Evolutionary conservation across 2,888 invertebrate species (phyloP).

Genomic region (Leucophora obtusa): DNA sequence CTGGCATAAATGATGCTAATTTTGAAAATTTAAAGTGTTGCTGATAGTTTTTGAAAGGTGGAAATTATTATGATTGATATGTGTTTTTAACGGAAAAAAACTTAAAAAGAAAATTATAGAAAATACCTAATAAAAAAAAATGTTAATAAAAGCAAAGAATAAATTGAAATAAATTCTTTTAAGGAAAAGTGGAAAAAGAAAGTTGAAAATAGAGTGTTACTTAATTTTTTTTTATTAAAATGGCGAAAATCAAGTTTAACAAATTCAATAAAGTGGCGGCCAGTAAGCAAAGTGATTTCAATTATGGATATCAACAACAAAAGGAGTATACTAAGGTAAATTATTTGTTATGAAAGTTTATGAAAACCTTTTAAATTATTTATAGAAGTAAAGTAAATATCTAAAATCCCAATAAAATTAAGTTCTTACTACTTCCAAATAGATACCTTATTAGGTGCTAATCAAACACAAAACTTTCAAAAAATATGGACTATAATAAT

Average conservation of each 20-base stretch:
- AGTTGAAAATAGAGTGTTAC: neutral
- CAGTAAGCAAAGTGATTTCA: slow-evolving; percentile 1
- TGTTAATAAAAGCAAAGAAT: neutral
- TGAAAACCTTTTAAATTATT: too few relatives aligned
- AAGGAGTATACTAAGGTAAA: slow-evolving; percentile 36
- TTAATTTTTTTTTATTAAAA: slow-evolving; percentile 10
- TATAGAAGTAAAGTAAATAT: too few relatives aligned
- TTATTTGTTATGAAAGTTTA: neutral
- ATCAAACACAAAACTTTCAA: too few relatives aligned
- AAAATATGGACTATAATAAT: too few relatives aligned
- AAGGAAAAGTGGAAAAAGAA: slow-evolving; percentile 7
- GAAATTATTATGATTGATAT: slow-evolving; percentile 53
- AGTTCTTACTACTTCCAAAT: too few relatives aligned
- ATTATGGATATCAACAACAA: neutral
- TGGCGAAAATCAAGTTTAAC: slow-evolving; percentile 48
- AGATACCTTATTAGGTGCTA: too few relatives aligned
- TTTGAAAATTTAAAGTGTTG: slow-evolving; percentile 13
- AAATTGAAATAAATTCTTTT: neutral
- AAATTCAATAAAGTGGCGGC: slow-evolving; percentile 24
- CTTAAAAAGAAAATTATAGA: slow-evolving; percentile 28
- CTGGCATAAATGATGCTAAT: neutral
- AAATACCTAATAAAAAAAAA: neutral
- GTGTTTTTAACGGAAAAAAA: slow-evolving; percentile 18
- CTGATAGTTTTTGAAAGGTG: slow-evolving; percentile 49
- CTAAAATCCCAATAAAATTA: too few relatives aligned